phyloP scores from a whole-genome alignment of 2,113 vertebrate species.

The Hystrix brachyura region DNA sequence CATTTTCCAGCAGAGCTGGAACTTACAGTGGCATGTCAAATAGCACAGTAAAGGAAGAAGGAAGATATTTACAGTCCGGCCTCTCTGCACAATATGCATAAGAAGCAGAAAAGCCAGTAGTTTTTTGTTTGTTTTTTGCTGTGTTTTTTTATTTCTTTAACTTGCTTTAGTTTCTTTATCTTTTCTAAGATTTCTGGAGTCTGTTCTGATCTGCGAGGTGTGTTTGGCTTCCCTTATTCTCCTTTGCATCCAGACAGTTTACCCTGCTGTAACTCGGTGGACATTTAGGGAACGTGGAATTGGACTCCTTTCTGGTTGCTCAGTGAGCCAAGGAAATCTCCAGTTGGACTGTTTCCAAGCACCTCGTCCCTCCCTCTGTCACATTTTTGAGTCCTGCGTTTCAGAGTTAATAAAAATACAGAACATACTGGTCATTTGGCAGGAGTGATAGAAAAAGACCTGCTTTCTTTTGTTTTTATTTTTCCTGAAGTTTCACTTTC shows the following conservation, averaged over 20 bases:
- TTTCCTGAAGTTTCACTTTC: not conserved
- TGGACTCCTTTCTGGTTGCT: not conserved
- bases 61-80: not conserved
- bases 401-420: not conserved
- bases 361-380: no score
- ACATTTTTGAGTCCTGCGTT: not conserved
- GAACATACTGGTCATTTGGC: not conserved
- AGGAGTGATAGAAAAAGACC: not conserved
- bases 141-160: not conserved
- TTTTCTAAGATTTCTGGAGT: not conserved
- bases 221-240: not conserved
- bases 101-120: not conserved
- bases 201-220: not conserved
- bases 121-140: not conserved
- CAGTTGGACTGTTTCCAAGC: not conserved
- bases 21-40: conserved; percentile 54
- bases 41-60: not conserved
- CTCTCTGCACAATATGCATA: not conserved
- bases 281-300: not conserved
- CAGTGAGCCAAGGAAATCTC: not conserved
- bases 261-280: not conserved
- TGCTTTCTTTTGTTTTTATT: not conserved
- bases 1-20: conserved; percentile 48
- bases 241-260: not conserved
- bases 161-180: not conserved